Base-by-base conservation (phyloP, 2,797 vertebrate species). In the Florisuga fusca region DNA sequence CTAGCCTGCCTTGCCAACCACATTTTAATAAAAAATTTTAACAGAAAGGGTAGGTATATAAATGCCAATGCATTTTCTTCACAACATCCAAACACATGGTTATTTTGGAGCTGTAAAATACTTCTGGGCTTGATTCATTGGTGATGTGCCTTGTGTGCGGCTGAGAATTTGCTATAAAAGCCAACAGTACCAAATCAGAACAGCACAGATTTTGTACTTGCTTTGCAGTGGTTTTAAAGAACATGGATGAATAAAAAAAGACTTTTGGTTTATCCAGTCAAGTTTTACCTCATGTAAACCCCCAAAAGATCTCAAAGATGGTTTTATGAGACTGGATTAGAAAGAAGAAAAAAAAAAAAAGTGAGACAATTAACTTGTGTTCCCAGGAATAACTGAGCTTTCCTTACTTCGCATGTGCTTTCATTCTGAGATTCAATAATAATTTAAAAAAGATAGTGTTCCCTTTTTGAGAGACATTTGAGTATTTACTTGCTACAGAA, bases 51-150 rank as follows among this genome's bases (percentile, higher is more conserved):
- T 27, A 76, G 15, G 9, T 46, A 76, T 46, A 27, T 6, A 82
- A 82, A 83, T 21, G 38, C 15, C 78, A 69, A 38, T 9, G 31
- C n/a, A 27, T 89, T 92, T 80, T 83, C 64, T 51, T 87, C 75
- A 54, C 17, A 85, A 51, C 61, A 77, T 74, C 46, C 51, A 62
- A 85, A 29, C 43, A 72, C 38, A 45, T 34, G 54, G 54, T 48
- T 77, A n/a, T 66, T 87, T 74, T 81, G 18, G 54, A 93, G 78
- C 48, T 36, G 58, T 67, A 80, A 80, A 80, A 81, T 53, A 87
- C 8, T 57, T 89, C 67, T 51, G 61, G 34, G 68, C 29, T 87
- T 77, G 76, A 81, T 68, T 94, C 29, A 91, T 11, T 61, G 54
- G n/a, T 75, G 62, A 27, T 62, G 22, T 58, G 82, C 36, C 53